Base-by-base conservation (phyloP, 2,888 invertebrate species). In the Archips crataeganus region DNA sequence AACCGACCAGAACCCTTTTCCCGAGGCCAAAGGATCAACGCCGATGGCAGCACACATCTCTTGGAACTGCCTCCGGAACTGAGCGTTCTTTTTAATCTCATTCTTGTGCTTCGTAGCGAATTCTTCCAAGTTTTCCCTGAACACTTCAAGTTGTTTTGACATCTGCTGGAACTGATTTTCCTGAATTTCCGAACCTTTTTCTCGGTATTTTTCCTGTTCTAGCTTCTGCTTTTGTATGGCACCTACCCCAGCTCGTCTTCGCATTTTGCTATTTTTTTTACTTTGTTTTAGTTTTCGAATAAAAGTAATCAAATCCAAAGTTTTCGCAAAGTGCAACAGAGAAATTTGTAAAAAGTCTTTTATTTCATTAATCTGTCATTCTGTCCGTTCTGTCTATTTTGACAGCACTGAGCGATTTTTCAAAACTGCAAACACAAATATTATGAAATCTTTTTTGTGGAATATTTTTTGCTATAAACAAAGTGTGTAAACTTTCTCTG, bases 31-130 rank as follows among this genome's bases (percentile, higher is more conserved):
- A 0, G 99, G 99, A 90, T 99, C 99, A 0, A 99, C 99, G 0
- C 99, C 99, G 76, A 99, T 99, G 0, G 98, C 98, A 0, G 99
- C 98, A 91, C 99, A 99, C 99, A 99, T 99, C 90, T 99, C 98
- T 84, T 99, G 99, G 87, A 99, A 99, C 90, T 99, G 99, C 70
- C 97, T 95, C 49, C 99, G 96, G 85, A 99, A 99, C 82, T 98
- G 97, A 0, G 99, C 96, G 88, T 99, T 98, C 88, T 99, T 99
- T 79, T 97, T 97, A 61, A 99, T 99, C 85, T 99, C 99, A 80
- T 95, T 97, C 85, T 98, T 98, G 87, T 99, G 99, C 81, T 99
- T 99, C 3, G 97, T 95, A 0, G 99, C 99, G 88, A 99, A 99
- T 80, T 99, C 98, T 89, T 99, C 99, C 54, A 99, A 92, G 87